Percentiles rank a stretch among this genome's conserved stretches.
Evolutionary conservation across 2,113 vertebrate genomes (phyloP).

Genomic region (Peromyscus leucopus): DNA sequence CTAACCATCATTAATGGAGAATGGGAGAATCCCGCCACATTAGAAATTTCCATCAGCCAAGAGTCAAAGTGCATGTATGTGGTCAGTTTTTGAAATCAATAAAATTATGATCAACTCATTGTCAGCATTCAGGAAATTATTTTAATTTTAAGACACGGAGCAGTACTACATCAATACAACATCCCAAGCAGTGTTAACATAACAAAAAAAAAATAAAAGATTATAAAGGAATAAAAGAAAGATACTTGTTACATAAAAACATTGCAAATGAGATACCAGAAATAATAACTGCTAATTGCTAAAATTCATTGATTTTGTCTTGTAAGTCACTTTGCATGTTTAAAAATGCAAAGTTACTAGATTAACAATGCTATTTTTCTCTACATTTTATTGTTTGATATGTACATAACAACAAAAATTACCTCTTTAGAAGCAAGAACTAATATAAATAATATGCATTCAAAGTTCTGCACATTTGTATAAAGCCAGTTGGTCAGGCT

Average conservation of each 20-base stretch:
- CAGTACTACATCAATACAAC: background rate
- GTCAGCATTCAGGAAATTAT: background rate
- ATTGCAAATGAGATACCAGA: background rate
- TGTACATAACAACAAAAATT: background rate
- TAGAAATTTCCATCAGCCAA: background rate
- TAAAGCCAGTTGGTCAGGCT: background rate
- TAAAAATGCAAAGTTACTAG: background rate
- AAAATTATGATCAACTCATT: background rate
- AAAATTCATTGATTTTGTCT: background rate
- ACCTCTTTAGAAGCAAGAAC: background rate
- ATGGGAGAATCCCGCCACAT: background rate
- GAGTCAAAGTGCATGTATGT: background rate
- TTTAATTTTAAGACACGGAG: constrained; percentile 4
- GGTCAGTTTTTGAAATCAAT: background rate
- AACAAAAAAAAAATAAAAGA: background rate
- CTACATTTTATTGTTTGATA: background rate
- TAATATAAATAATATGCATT: background rate
- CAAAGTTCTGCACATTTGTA: background rate
- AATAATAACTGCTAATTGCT: background rate
- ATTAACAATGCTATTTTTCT: background rate
- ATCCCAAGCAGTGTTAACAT: background rate
- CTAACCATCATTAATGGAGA: background rate
- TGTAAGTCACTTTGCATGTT: constrained; percentile 1
- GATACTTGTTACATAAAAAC: background rate
- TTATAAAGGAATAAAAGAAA: background rate